These are phyloP conservation scores for Paralichthys olivaceus DNA, from an alignment of 2,113 vertebrate genomes.

Conservation along the genomic window DNA sequence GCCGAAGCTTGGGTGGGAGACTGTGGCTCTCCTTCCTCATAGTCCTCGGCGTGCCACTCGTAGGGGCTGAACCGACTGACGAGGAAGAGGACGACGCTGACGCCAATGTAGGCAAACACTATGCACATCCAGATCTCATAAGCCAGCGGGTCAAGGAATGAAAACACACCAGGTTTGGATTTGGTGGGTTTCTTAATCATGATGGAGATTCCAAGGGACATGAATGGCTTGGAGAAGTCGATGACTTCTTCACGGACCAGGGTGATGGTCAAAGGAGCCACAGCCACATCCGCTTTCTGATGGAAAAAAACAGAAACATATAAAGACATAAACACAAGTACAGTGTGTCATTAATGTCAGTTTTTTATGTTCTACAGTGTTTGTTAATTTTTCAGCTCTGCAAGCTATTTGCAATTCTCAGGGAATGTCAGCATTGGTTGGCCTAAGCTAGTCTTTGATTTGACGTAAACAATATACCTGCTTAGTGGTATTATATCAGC, in stretches of 20 bases:
- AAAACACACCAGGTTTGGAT: slow-evolving; percentile 98
- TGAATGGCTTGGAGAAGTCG: slow-evolving; percentile 99
- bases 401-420: too few species aligned
- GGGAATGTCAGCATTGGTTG: too few species aligned
- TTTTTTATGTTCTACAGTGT: too few species aligned
- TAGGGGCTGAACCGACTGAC: slow-evolving; percentile 99
- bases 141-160: slow-evolving; percentile 97
- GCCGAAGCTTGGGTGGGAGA: slow-evolving; percentile 78
- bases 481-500: too few species aligned
- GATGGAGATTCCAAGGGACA: slow-evolving; percentile 98
- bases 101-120: slow-evolving; percentile 98
- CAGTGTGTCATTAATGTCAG: too few species aligned
- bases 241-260: slow-evolving; percentile 98
- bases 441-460: too few species aligned
- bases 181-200: slow-evolving; percentile 99
- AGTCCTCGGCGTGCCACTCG: slow-evolving; percentile 96
- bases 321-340: neutral
- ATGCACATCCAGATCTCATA: slow-evolving; percentile 99
- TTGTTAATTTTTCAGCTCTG: too few species aligned
- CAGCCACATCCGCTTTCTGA: slow-evolving; percentile 96
- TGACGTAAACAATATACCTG: too few species aligned
- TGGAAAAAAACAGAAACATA: slow-evolving; percentile 9
- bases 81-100: slow-evolving; percentile 98
- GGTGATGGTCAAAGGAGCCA: slow-evolving; percentile 97
- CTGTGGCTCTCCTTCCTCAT: slow-evolving; percentile 91